These are phyloP conservation scores for Eudyptes chrysolophus DNA, from an alignment of 2,113 vertebrate species.

Conservation along the genomic window DNA sequence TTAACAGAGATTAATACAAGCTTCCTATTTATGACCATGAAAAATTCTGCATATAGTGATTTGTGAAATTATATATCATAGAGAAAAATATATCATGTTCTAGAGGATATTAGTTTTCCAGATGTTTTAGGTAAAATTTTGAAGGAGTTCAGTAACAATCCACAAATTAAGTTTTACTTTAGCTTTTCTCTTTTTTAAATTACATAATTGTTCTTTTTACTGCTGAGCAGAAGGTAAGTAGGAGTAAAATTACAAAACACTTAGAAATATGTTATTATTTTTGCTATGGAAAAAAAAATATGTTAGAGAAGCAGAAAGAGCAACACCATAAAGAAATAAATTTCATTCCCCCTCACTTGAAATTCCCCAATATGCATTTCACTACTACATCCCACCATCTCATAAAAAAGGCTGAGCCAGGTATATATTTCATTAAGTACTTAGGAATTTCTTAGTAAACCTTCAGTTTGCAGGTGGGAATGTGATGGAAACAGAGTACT, in stretches of 20 bases:
- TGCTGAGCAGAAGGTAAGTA: conserved; percentile 17
- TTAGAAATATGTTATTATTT: conserved; percentile 6
- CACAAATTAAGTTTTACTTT: neutral
- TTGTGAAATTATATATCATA: neutral
- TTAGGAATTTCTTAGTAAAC: neutral
- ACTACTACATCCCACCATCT: neutral
- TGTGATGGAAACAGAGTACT: neutral
- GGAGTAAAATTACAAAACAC: conserved; percentile 28
- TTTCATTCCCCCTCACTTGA: neutral
- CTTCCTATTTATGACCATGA: neutral
- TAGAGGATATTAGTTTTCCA: neutral
- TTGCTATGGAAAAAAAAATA: neutral
- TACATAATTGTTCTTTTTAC: conserved; percentile 4
- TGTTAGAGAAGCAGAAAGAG: neutral
- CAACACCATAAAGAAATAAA: neutral
- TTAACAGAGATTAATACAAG: neutral
- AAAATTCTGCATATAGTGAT: neutral
- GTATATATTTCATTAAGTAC: neutral
- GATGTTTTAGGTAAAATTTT: neutral
- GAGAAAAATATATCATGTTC: neutral
- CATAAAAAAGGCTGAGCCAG: neutral
- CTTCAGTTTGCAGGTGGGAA: neutral
- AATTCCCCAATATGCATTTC: neutral
- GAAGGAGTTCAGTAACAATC: neutral
- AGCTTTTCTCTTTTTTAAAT: neutral